Evolutionary conservation across 2,797 vertebrate genomes (phyloP), one percentile per base, ranked within the genome.

Genomic region (Strix occidentalis): DNA sequence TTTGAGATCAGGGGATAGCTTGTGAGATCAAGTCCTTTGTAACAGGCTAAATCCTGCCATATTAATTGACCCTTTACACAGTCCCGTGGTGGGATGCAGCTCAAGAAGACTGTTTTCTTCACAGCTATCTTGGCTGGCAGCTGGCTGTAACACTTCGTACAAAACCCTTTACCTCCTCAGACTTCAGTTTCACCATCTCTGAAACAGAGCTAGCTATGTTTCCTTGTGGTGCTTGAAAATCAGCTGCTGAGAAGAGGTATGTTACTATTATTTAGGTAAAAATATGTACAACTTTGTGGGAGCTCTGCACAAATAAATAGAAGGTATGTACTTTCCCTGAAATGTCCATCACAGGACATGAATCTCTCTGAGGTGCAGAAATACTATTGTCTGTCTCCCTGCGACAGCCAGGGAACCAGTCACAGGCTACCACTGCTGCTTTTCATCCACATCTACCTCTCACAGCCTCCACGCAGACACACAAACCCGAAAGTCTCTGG

Each of bases 351-450:
- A 46, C 29, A 68, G 24, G 17, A 39, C 28, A 13, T 2, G 3
- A 60, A 51, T 16, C 24, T 50, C 43, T 39, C 57, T 0, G 1
- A 76, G 19, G 37, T 10, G 46, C 11, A 60, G 37, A 68, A 85
- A 51, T 26, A 33, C 9, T 16, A 2, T 7, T 48, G 15, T 28
- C 31, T 61, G 15, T 31, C 31, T 61, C 12, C 37, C 37, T 72
- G 4, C 2, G 5, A 10, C 14, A 23, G 12, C 10, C 3, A 8
- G 37, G 51, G 9, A 45, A 54, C 15, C 0, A 1, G 33, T 31
- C 23, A 63, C 35, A 78, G 15, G 33, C 24, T 63, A 23, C 24
- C 18, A 6, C 5, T 26, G 20, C 41, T 65, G 46, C 37, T 75
- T 61, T 57, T 28, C 25, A 5, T 11, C 43, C 11, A 11, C 23